Conservation (phyloP, 2,797 vertebrate species). For the Hyperoplus lanceolatus region DNA sequence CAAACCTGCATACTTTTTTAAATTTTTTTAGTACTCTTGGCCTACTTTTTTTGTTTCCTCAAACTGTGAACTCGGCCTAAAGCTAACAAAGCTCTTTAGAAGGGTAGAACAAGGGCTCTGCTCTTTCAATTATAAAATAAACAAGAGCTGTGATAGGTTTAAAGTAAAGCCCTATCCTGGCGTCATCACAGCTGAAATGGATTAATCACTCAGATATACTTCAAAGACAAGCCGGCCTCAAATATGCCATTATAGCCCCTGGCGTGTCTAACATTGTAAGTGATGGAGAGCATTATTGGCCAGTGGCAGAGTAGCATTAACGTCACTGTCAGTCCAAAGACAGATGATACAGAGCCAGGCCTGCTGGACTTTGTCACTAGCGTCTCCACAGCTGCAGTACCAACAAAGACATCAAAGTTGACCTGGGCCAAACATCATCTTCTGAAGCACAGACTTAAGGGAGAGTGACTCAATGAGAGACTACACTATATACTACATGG, state of each 20-base stretch:
- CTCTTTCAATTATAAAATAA: not conserved
- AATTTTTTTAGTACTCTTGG: not conserved
- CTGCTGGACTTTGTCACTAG: conserved; percentile 40
- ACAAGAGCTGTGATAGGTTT: not conserved
- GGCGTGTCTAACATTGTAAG: conserved; percentile 1
- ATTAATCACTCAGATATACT: conserved; percentile 20
- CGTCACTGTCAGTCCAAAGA: conserved; percentile 21
- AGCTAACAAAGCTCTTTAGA: conserved; percentile 16
- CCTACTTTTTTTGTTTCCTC: conserved; percentile 2
- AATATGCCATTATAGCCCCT: not conserved
- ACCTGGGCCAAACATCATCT: conserved; percentile 14
- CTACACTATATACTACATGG: not conserved
- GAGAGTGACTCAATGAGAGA: not conserved
- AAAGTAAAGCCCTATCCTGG: conserved; percentile 5
- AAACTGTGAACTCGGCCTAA: conserved; percentile 6
- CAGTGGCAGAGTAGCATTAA: conserved; percentile 26
- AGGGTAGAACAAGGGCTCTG: not conserved
- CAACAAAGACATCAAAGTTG: conserved; percentile 36
- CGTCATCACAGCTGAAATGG: not conserved
- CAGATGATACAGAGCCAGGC: conserved; percentile 21
- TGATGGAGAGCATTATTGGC: conserved; percentile 22
- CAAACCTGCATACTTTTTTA: not conserved
- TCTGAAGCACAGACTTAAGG: conserved; percentile 19
- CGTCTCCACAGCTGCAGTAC: conserved; percentile 22
- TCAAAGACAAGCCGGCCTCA: not conserved